Base-by-base conservation (phyloP, 2,888 invertebrate species). In the Brenthis ino region DNA sequence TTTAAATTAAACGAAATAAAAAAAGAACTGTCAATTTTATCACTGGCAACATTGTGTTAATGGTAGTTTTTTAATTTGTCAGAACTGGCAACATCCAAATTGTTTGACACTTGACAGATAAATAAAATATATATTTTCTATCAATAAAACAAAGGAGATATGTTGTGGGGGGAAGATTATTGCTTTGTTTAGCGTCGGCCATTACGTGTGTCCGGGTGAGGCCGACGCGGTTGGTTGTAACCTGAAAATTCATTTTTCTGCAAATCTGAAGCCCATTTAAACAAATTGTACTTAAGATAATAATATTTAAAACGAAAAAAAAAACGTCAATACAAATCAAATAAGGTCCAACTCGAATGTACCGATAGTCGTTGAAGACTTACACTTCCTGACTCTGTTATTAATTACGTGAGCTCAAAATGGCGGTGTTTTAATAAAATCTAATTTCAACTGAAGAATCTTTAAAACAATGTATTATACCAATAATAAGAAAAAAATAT, bases 191-290 rank as follows among this genome's bases (percentile, higher is more conserved):
- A 88, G 28, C 86, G 89, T 2, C 90, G 82, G 1, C 76, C 80
- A 72, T 81, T 86, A 47, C 89, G 80, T 0, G 79, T 71, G 75
- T 91, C 91, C 0, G 90, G 89, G 66, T 87, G 82, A 2, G 86
- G 87, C 3, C 89, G 81, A 0, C 90, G 77, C 0, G 89, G 90
- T 1, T 82, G 82, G 61, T 83, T 86, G 14, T 88, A 64, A 1
- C 84, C 91, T 91, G 86, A 75, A 73, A 76, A 51, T 0, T 24
- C 1, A 54, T 12, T 5, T 20, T 54, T 28, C 5, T 28, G 28
- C 28, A 28, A 28, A 28, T 28, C 28, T 28, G 28, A 28, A 4
- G 28, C 4, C 5, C 28, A 24, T 28, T 28, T 28, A 28, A 28
- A 28, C 4, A 28, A 5, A 28, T 28, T 28, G 4, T 5, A 28